Base-by-base conservation (phyloP, 2,888 invertebrate species). In the Polydrusus cervinus region DNA sequence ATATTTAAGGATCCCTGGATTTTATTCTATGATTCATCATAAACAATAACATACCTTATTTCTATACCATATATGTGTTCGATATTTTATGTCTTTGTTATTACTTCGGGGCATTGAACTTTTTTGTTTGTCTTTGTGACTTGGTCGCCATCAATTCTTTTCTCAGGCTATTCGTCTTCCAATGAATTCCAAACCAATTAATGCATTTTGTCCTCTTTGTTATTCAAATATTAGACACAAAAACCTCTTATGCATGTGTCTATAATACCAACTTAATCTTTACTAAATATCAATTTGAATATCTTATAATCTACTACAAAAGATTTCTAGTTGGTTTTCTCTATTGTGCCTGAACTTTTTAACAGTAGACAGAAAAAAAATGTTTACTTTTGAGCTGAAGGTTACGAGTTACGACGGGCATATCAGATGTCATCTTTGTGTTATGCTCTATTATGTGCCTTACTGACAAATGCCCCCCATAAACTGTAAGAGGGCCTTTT, bases 341-440 rank as follows among this genome's bases (percentile, higher is more conserved):
- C 30, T 34, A 68, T 68, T 68, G 68, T 68, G 30, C 13, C 20
- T n/a, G 13, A 51, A 49, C 51, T 40, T 70, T 20, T 43, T 60
- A 40, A 43, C 47, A 51, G 18, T n/a, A 20, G 66, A 66, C 66
- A 16, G 71, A 69, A 74, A 73, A 25, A 75, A 77, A 77, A 81
- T 79, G 81, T 81, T 81, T 81, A 78, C 78, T 79, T 78, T 77
- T 78, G 64, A 75, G 79, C 78, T 81, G 78, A 71, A 75, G 68
- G 78, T 79, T 77, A 79, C 78, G 66, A 53, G 64, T 47, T 64
- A 20, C 47, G 49, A 60, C 74, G 78, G 78, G 78, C 78, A 68
- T 80, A 80, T 80, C 81, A 66, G 65, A 78, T 80, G 74, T 76
- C 79, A 68, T 66, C 66, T 78, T 75, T 71, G 57, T 57, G 60